Conservation (phyloP, 2,888 invertebrate genomes). For the Conus canariensis region DNA sequence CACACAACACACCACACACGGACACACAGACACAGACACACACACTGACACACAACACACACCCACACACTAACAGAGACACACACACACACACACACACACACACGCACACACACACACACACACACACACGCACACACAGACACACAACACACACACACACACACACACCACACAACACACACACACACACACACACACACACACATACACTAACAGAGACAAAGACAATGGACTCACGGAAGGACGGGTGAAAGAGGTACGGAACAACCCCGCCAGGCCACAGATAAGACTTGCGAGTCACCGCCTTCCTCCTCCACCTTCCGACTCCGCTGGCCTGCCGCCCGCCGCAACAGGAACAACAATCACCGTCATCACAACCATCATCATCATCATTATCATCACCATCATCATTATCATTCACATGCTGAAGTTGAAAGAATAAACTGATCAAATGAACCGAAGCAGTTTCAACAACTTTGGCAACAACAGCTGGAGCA, state of each 20-base stretch:
- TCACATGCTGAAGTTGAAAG: no score
- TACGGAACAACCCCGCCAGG: conserved; percentile 46
- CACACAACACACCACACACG: neutral
- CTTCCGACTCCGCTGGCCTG: neutral
- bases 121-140: neutral
- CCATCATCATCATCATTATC: no score
- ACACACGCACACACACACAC: neutral
- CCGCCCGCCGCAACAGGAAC: neutral
- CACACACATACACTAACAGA: neutral
- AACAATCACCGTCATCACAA: neutral
- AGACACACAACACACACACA: neutral
- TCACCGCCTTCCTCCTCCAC: conserved; percentile 47
- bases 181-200: conserved; percentile 35
- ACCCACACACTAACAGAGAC: neutral
- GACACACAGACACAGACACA: neutral
- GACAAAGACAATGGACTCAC: conserved; percentile 36
- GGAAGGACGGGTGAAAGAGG: conserved; percentile 45
- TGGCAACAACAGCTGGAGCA: no score
- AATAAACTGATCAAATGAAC: no score
- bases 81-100: neutral
- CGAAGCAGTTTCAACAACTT: no score
- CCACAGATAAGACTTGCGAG: conserved; percentile 45
- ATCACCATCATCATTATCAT: no score
- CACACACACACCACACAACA: conserved; percentile 19
- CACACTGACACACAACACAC: neutral